Conservation (phyloP, 2,888 invertebrate species). For the Dasypolia templi region DNA sequence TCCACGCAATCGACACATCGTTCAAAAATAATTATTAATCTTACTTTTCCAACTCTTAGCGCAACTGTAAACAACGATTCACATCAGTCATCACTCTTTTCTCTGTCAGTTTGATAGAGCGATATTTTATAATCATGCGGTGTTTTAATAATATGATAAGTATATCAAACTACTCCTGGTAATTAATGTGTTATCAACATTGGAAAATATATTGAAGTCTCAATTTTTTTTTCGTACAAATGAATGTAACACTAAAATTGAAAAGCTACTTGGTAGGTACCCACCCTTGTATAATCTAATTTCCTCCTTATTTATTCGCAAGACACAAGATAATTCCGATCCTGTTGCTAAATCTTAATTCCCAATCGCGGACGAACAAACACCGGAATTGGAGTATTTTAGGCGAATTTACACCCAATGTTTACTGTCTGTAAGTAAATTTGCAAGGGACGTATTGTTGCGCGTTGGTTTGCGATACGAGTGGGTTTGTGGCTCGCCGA, state of each 20-base stretch:
- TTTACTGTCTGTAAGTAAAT: slow-evolving; percentile 42
- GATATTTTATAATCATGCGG: too few species aligned
- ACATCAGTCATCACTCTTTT: too few species aligned
- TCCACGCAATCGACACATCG: too few species aligned
- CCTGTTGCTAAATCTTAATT: slow-evolving; percentile 28
- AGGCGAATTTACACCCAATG: slow-evolving; percentile 39
- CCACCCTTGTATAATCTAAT: slow-evolving; percentile 1
- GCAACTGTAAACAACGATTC: too few species aligned
- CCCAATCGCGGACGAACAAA: slow-evolving; percentile 4
- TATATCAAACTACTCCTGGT: too few species aligned
- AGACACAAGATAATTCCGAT: slow-evolving; percentile 5
- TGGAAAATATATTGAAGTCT: too few species aligned
- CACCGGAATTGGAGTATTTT: slow-evolving; percentile 33
- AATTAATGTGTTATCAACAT: too few species aligned
- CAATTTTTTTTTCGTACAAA: too few species aligned
- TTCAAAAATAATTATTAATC: too few species aligned
- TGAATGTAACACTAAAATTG: not conserved
- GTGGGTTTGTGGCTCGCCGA: slow-evolving; percentile 23
- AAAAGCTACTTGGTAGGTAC: not conserved
- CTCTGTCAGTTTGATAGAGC: too few species aligned
- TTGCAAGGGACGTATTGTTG: slow-evolving; percentile 30
- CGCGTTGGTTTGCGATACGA: slow-evolving; percentile 30
- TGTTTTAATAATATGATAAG: too few species aligned
- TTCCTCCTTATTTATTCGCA: slow-evolving; percentile 5
- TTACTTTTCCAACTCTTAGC: too few species aligned